Evolutionary conservation across 2,888 invertebrate genomes (phyloP), one percentile per base, ranked within the genome.

Genomic region (Geophilus truncorum): DNA sequence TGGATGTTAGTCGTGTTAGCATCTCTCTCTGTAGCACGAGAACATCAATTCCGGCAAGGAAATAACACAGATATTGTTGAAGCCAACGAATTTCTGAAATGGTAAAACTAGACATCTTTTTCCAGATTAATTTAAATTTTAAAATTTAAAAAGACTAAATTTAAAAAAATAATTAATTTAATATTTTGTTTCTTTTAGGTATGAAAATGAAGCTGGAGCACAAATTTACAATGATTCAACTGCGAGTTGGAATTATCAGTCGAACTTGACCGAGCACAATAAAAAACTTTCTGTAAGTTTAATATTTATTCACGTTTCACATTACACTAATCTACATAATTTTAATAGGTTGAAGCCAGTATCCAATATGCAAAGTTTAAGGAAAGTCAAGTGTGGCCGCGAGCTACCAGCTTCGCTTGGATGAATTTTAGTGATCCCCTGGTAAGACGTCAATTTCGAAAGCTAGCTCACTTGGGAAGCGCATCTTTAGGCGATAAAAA

Each of bases 301-400:
- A 18, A 51, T 51, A 51, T 5, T 18, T 51, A 18, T 51, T 51
- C 1, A 9, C 40, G 6, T 40, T 51, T 51, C 21, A n/a, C 4
- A 32, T 32, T 32, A 32, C 32, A 32, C 9, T 32, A 32, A 32
- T 6, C 9, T 32, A 32, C 32, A 32, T 32, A 32, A 32, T 2
- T 51, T 51, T 51, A 18, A 5, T 51, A 51, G 51, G 18, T 18
- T n/a, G 18, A 51, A 51, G n/a, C 51, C 18, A 51, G 18, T n/a
- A 51, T 21, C 21, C 18, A n/a, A 3, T 18, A n/a, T 9, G 76
- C 76, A 9, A 32, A 75, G 18, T 75, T 75, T 93, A 94, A 84
- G 92, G 93, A 84, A 51, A 92, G 92, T 84, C 89, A 92, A 0
- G 92, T 93, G 0, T 94, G 93, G 92, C 89, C 90, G 84, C 91